Conservation (phyloP, 2,113 vertebrate species). For the Phylloscopus trochilus region DNA sequence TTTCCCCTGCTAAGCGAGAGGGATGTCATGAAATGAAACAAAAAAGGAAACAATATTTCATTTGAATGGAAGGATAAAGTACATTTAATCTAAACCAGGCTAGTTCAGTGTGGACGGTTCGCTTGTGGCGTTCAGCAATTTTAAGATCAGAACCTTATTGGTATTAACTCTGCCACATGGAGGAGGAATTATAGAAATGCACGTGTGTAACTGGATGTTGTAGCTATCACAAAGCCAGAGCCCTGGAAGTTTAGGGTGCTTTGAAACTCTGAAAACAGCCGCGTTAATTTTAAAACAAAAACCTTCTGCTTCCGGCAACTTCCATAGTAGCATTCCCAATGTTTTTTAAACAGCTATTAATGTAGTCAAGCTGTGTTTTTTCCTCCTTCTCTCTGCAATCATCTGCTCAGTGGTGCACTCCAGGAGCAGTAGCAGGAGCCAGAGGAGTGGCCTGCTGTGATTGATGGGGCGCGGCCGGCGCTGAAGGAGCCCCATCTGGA, state of each 20-base stretch:
- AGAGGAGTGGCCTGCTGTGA: conserved; percentile 76
- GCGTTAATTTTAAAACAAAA: conserved; percentile 64
- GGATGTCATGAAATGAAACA: conserved; percentile 36
- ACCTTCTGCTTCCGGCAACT: conserved; percentile 27
- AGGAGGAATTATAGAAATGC: background rate
- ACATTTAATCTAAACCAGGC: conserved; percentile 27
- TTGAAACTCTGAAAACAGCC: conserved; percentile 7
- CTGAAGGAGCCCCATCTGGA: conserved; percentile 71
- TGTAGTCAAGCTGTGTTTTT: conserved; percentile 40
- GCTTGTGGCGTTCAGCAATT: background rate
- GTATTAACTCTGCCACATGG: background rate
- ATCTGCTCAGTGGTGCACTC: conserved; percentile 65
- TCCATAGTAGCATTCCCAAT: conserved; percentile 51
- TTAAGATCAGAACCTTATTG: background rate
- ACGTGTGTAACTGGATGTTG: background rate
- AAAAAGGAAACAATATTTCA: conserved; percentile 20
- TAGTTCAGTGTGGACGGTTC: background rate
- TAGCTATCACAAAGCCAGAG: background rate
- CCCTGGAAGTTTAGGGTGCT: background rate
- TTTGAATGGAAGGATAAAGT: conserved; percentile 35
- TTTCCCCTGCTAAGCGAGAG: background rate
- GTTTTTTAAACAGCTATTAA: conserved; percentile 72
- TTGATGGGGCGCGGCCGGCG: conserved; percentile 68
- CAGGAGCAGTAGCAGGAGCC: conserved; percentile 43
- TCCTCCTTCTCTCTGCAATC: conserved; percentile 55